Evolutionary conservation across 2,113 vertebrate species (phyloP), one percentile per base, ranked within the genome.

Genomic region (Ceratotherium simum): DNA sequence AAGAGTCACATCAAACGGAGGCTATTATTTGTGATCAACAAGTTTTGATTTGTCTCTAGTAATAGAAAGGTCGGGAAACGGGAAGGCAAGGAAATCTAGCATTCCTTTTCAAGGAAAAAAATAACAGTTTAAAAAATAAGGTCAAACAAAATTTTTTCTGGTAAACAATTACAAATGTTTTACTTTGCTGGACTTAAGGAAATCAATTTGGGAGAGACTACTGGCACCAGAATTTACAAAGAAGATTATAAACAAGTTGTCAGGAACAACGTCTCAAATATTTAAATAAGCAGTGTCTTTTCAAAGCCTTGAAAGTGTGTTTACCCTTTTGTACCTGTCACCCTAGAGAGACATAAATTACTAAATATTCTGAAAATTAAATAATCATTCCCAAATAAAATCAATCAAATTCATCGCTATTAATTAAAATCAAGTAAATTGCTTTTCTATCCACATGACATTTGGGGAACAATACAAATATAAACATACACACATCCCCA

Each of bases 371-470:
- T 76, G 27, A 91, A 95, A 87, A 96, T 97, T 97, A 91, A 97
- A 98, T 87, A 95, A 84, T 96, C 88, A 97, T 93, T 96, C 84
- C 80, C 84, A 96, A 95, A 80, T 97, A 97, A 98, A 98, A 76
- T 95, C 94, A 97, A 97, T 92, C 91, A 76, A 98, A 98, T 96
- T 91, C 3, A 98, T 94, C 98, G 64, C 84, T 96, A 87, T 86
- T 97, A 91, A 94, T 97, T 98, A 98, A 98, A 97, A 46, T 42
- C 95, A 96, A 89, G 81, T 98, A 98, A 98, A 98, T 95, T 94
- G 60, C 70, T 96, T 98, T 98, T 94, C 97, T 87, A 21, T 96
- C 82, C 80, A 88, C 62, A 92, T 82, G 75, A 91, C 95, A 97
- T 97, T 96, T 94, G 83, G 48, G 27, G 79, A 92, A 93, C 58